phyloP scores from a whole-genome alignment of 2,797 vertebrate genomes.

The Neosilurus hyrtlii region DNA sequence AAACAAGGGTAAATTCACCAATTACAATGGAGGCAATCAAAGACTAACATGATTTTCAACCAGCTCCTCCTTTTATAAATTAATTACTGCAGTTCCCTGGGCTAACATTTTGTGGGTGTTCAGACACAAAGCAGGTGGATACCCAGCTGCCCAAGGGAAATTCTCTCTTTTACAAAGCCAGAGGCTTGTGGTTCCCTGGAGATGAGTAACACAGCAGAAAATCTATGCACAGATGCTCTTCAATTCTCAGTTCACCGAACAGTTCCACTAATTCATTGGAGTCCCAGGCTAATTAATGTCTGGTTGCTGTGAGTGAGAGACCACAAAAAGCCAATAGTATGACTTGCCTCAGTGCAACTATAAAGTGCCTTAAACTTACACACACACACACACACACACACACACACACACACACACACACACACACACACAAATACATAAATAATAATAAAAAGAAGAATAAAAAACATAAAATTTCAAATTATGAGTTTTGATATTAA shows the following conservation, averaged over 20 bases:
- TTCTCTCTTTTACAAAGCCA: constrained; percentile 46
- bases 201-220: constrained; percentile 59
- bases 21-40: constrained; percentile 7
- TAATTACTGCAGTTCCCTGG: constrained; percentile 37
- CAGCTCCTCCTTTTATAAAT: constrained; percentile 21
- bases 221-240: constrained; percentile 61
- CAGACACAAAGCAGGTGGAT: constrained; percentile 59
- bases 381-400: too few species aligned
- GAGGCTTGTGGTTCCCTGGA: constrained; percentile 58
- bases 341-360: neutral
- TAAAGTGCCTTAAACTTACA: neutral
- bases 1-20: constrained; percentile 35
- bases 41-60: constrained; percentile 1
- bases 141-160: constrained; percentile 39
- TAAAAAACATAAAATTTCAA: neutral
- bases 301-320: constrained; percentile 45
- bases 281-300: constrained; percentile 56
- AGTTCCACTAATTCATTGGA: constrained; percentile 59
- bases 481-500: neutral
- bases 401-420: too few species aligned
- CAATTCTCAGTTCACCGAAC: constrained; percentile 39
- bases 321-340: constrained; percentile 3
- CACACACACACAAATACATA: too few species aligned
- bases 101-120: neutral
- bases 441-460: too few species aligned